Conservation (phyloP, 64 coral and sea anemone genomes). For the Montipora sp. region DNA sequence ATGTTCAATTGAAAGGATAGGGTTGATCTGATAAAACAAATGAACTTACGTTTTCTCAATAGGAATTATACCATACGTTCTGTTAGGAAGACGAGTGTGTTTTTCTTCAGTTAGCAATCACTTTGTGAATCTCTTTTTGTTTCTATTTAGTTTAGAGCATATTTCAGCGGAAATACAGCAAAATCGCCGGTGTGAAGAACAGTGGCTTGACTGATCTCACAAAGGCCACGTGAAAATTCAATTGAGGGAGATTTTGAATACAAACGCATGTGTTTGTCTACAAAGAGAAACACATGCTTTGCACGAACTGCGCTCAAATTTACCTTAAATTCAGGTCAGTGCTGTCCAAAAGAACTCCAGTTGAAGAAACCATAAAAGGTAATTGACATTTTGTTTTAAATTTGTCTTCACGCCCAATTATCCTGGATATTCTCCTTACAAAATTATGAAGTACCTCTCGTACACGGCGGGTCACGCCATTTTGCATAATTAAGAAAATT, state of each 20-base stretch:
- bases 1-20: too few relatives aligned
- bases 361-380: too few relatives aligned
- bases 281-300: slow-evolving; percentile 32
- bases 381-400: neutral
- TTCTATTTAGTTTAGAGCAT: neutral
- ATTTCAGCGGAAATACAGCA: neutral
- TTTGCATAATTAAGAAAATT: slow-evolving; percentile 15
- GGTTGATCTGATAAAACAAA: too few relatives aligned
- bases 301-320: neutral
- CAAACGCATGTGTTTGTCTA: slow-evolving; percentile 39
- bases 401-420: neutral
- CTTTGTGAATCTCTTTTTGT: neutral
- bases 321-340: neutral
- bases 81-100: neutral
- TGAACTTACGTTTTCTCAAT: slow-evolving; percentile 5
- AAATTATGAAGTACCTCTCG: slow-evolving; percentile 6
- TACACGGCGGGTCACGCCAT: slow-evolving; percentile 35
- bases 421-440: slow-evolving; percentile 1
- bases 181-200: neutral
- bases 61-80: neutral
- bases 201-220: neutral
- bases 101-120: neutral
- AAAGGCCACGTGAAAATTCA: slow-evolving; percentile 53
- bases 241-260: slow-evolving; percentile 51
- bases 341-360: neutral